Conservation (phyloP, 2,113 vertebrate genomes). For the Redunca redunca region DNA sequence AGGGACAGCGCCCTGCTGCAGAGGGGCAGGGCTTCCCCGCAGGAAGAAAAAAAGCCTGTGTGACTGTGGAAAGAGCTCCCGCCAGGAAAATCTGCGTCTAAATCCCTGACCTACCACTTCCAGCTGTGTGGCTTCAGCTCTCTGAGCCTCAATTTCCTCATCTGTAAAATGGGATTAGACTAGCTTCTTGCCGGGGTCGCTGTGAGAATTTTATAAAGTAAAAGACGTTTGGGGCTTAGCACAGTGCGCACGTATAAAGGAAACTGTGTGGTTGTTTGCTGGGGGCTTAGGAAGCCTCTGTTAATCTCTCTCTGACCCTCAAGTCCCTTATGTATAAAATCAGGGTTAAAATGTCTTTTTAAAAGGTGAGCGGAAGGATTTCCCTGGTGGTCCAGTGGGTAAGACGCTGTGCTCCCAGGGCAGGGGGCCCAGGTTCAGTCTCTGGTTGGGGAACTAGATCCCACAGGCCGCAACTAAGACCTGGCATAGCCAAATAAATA, state of each 20-base stretch:
- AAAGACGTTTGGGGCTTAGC: background rate
- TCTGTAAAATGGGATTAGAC: background rate
- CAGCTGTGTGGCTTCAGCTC: background rate
- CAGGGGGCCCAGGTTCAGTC: background rate
- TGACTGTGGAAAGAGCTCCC: background rate
- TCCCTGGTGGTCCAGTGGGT: background rate
- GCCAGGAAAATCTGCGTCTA: background rate
- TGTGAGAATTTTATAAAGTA: background rate
- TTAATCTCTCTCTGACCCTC: background rate
- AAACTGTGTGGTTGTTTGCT: background rate
- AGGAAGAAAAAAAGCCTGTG: background rate
- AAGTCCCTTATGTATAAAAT: background rate
- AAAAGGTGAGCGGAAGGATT: background rate
- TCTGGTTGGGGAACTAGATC: background rate
- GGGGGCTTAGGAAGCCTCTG: background rate
- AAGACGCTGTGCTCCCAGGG: background rate
- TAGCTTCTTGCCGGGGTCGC: background rate
- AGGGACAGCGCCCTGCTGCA: background rate
- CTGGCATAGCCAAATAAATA: background rate
- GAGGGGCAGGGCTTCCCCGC: background rate
- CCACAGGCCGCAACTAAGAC: background rate
- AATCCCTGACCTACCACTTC: background rate
- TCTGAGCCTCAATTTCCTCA: background rate
- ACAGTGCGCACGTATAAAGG: accelerated
- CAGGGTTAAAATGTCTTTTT: background rate